A percentile compares a stretch with the other conserved stretches of the same genome.
Conservation (phyloP, 2,888 invertebrate genomes). For the Auanema freiburgensis region DNA sequence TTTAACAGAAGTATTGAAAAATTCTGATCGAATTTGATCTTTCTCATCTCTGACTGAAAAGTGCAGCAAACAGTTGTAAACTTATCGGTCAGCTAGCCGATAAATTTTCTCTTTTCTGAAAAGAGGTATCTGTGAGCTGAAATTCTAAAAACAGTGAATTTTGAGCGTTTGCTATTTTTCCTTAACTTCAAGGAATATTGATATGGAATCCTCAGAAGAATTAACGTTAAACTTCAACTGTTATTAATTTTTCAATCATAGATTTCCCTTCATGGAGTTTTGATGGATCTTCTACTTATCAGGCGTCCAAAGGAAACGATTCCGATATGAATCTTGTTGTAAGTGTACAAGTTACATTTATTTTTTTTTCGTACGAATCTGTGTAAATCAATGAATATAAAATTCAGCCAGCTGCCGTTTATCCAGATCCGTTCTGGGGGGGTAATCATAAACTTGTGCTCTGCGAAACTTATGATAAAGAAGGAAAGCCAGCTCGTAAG, state of each 20-base stretch:
- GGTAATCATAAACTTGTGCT: constrained; percentile 48
- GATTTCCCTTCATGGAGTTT: constrained; percentile 84
- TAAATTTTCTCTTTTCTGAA: too few relatives aligned
- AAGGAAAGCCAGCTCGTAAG: constrained; percentile 79
- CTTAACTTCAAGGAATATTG: too few relatives aligned
- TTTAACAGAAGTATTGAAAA: too few relatives aligned
- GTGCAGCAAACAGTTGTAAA: too few relatives aligned
- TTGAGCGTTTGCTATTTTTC: too few relatives aligned
- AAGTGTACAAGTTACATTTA: not conserved
- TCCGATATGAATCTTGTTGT: constrained; percentile 64
- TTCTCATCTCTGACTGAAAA: too few relatives aligned
- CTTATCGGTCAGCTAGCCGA: too few relatives aligned
- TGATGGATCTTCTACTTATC: constrained; percentile 88
- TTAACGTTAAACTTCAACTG: too few relatives aligned
- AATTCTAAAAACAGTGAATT: too few relatives aligned
- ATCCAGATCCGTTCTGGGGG: constrained; percentile 49
- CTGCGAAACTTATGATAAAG: constrained; percentile 76
- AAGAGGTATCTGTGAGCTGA: too few relatives aligned
- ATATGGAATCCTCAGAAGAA: too few relatives aligned
- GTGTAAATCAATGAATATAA: not conserved
- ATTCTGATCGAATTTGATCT: too few relatives aligned
- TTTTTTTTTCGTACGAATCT: not conserved
- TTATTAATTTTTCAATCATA: not conserved
- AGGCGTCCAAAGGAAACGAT: constrained; percentile 66
- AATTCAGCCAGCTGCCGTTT: constrained; percentile 38